Conservation (phyloP, 2,888 invertebrate genomes). For the Synergus gifuensis region DNA sequence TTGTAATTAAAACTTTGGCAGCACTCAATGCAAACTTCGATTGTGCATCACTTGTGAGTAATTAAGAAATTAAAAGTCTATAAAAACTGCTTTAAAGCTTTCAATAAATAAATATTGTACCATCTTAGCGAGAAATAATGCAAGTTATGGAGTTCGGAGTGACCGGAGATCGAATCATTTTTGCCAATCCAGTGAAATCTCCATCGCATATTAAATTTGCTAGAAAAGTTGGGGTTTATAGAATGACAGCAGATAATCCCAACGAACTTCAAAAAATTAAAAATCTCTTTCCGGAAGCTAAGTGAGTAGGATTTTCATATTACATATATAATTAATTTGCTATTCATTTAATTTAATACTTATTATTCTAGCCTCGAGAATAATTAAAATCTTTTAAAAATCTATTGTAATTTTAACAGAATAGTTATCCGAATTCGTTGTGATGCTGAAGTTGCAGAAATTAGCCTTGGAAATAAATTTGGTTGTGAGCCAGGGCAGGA, state of each 20-base stretch:
- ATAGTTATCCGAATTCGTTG: conserved; percentile 68
- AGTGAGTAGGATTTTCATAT: conserved; percentile 61
- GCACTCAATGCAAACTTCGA: conserved; percentile 82
- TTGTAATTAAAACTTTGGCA: conserved; percentile 77
- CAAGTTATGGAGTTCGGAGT: conserved; percentile 79
- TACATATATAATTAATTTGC: not conserved
- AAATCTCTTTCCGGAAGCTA: conserved; percentile 78
- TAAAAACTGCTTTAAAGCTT: conserved; percentile 3
- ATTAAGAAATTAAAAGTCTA: not conserved
- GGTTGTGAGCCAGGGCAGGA: conserved; percentile 69
- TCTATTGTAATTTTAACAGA: conserved; percentile 51
- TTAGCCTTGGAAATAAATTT: conserved; percentile 66
- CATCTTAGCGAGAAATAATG: conserved; percentile 79
- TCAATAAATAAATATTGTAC: conserved; percentile 17
- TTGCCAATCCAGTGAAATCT: conserved; percentile 81
- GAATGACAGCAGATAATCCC: conserved; percentile 81
- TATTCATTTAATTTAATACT: not conserved
- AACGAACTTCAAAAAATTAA: conserved; percentile 81
- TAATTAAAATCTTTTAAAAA: not conserved
- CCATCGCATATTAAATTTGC: conserved; percentile 80
- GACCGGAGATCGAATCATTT: conserved; percentile 79
- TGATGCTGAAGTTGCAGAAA: conserved; percentile 58
- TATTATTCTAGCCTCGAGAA: not conserved
- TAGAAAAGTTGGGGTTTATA: conserved; percentile 76
- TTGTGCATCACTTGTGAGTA: conserved; percentile 80